Evolutionary conservation across 2,797 vertebrate genomes (phyloP).

Genomic region (Enteromius thamalakanensis): DNA sequence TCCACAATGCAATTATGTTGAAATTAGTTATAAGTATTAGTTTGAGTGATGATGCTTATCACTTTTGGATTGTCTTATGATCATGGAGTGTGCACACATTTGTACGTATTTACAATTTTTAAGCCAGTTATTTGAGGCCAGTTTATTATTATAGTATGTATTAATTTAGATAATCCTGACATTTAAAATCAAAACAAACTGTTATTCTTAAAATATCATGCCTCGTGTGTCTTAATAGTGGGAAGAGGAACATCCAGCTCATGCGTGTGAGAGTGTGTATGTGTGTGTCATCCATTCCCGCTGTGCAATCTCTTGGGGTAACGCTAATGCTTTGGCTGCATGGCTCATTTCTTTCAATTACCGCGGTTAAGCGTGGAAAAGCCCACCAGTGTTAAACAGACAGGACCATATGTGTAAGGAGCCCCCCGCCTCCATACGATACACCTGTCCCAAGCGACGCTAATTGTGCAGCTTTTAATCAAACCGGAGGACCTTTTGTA

Average conservation of each 20-base stretch:
- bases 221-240: background rate
- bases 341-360: constrained; percentile 88
- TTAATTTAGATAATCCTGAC: background rate
- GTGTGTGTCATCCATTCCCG: constrained; percentile 45
- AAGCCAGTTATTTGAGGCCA: background rate
- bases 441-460: background rate
- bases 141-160: background rate
- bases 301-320: constrained; percentile 68
- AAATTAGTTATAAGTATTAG: no score
- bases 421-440: constrained; percentile 58
- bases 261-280: constrained; percentile 8
- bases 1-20: no score
- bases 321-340: constrained; percentile 78
- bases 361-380: constrained; percentile 70
- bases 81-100: background rate
- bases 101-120: background rate
- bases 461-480: constrained; percentile 6
- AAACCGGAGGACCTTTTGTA: background rate
- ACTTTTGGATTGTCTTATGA: background rate
- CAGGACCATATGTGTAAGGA: constrained; percentile 76
- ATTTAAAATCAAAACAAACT: background rate
- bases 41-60: no score
- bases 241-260: background rate
- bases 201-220: background rate
- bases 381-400: constrained; percentile 73